Evolutionary conservation across 2,113 vertebrate species (phyloP).

Genomic region (Hyaena hyaena): DNA sequence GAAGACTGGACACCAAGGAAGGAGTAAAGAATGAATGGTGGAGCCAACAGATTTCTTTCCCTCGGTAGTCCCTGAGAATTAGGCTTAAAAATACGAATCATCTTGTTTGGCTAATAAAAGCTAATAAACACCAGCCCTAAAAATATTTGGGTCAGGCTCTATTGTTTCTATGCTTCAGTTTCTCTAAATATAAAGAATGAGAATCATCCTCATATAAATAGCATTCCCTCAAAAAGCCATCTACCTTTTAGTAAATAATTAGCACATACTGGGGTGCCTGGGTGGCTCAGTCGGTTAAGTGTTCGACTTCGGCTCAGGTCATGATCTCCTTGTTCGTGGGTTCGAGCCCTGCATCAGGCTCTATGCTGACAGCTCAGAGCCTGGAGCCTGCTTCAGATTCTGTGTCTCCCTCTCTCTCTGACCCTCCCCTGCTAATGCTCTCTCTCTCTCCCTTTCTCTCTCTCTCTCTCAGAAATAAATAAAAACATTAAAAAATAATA

Average conservation of each 20-base stretch:
- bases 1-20: neutral
- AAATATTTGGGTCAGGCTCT: neutral
- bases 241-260: neutral
- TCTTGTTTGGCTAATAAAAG: slow-evolving; percentile 16
- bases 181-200: neutral
- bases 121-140: neutral
- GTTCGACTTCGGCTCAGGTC: no score
- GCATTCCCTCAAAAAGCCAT: neutral
- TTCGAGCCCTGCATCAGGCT: no score
- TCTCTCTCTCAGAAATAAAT: no score
- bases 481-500: no score
- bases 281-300: no score
- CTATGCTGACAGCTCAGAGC: no score
- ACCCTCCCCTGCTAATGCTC: no score
- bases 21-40: neutral
- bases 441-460: no score
- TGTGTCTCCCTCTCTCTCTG: no score
- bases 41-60: neutral
- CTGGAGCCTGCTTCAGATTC: no score
- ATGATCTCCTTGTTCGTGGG: no score
- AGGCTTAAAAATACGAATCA: neutral
- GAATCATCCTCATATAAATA: neutral
- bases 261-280: neutral
- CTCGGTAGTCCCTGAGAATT: neutral
- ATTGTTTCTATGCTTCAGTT: neutral